phyloP scores from a whole-genome alignment of 2,797 vertebrate species.

The Phrynocephalus guinanensis region DNA sequence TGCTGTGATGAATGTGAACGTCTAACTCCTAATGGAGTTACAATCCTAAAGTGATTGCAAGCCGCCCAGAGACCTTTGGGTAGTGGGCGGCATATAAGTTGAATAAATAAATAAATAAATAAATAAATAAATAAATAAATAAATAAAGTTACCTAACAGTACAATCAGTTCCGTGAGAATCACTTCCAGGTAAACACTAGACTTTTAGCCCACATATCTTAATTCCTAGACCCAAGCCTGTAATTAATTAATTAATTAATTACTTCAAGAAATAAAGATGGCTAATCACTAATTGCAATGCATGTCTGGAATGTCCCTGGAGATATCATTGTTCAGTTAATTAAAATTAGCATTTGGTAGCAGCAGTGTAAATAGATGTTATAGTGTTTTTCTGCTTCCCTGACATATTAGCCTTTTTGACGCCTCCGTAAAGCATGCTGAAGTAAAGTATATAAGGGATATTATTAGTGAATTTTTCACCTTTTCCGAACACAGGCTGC shows the following conservation, averaged over 20 bases:
- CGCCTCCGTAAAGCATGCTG: slow-evolving; percentile 43
- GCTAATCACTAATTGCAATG: slow-evolving; percentile 73
- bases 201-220: slow-evolving; percentile 42
- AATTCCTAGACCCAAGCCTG: slow-evolving; percentile 66
- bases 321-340: slow-evolving; percentile 73
- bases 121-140: too few relatives aligned
- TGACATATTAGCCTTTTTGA: slow-evolving; percentile 56
- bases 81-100: too few relatives aligned
- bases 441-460: slow-evolving; percentile 47
- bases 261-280: slow-evolving; percentile 73
- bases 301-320: slow-evolving; percentile 72
- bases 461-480: slow-evolving; percentile 33
- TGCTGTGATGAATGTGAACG: slow-evolving; percentile 42
- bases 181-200: neutral
- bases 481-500: slow-evolving; percentile 16
- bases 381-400: slow-evolving; percentile 57
- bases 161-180: neutral
- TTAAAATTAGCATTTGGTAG: slow-evolving; percentile 73
- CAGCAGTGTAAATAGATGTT: slow-evolving; percentile 75
- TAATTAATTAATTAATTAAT: slow-evolving; percentile 68
- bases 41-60: too few relatives aligned
- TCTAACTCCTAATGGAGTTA: slow-evolving; percentile 56
- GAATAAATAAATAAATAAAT: too few relatives aligned
- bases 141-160: slow-evolving; percentile 31
- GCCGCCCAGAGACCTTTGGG: too few relatives aligned